Conservation (phyloP, 2,888 invertebrate genomes). For the Agrilus biguttatus region DNA sequence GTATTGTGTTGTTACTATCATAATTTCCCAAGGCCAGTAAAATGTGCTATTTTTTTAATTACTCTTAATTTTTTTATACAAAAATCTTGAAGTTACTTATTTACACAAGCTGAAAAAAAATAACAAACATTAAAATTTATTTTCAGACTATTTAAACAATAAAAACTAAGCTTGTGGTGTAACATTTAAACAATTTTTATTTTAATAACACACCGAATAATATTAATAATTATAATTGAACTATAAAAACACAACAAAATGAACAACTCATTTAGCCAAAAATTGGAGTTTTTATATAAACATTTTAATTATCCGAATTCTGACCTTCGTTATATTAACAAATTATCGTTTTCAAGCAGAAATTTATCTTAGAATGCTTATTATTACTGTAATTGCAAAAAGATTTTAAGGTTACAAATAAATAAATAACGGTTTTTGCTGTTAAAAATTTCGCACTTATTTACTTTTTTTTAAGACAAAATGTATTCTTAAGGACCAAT, state of each 20-base stretch:
- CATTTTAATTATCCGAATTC: too few relatives aligned
- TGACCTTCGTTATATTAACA: too few relatives aligned
- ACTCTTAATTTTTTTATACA: conserved; percentile 39
- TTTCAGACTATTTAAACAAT: neutral
- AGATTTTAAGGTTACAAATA: too few relatives aligned
- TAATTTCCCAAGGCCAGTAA: conserved; percentile 29
- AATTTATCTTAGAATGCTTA: neutral
- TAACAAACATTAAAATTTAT: conserved; percentile 12
- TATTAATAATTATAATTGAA: neutral
- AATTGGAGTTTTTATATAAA: too few relatives aligned
- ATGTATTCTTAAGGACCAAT: too few relatives aligned
- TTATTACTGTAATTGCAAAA: neutral
- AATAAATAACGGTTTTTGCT: too few relatives aligned
- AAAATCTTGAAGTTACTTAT: conserved; percentile 37
- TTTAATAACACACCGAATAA: neutral
- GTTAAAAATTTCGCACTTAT: too few relatives aligned
- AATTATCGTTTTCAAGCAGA: neutral
- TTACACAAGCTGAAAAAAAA: conserved; percentile 50
- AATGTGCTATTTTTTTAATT: conserved; percentile 31
- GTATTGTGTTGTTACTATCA: conserved; percentile 42
- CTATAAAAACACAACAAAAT: neutral
- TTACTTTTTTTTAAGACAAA: too few relatives aligned
- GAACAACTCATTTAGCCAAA: too few relatives aligned
- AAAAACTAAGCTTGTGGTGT: neutral
- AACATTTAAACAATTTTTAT: neutral